Evolutionary conservation across 2,113 vertebrate species (phyloP), one percentile per base, ranked within the genome.

Genomic region (Nansenia antarctica): DNA sequence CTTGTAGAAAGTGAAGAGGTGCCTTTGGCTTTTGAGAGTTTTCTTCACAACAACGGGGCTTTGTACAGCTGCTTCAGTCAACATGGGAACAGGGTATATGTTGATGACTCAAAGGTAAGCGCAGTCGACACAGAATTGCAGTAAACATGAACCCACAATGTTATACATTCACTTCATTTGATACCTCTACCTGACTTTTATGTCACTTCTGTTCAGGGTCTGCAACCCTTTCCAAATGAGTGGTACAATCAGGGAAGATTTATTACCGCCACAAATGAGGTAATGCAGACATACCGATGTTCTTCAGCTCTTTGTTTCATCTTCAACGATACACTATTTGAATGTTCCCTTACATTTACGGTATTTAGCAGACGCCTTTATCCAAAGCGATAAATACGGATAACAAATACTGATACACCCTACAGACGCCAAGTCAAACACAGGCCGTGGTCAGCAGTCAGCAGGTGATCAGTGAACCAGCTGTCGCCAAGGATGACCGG

Each of bases 51-150:
- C 63, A 78, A 80, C 20, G 83, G 86, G 32, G 86, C 60, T 2
- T 82, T 90, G 14, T 89, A 90, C 79, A 87, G 85, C 57, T 90
- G 88, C 78, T 83, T 89, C 65, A 85, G 45, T 3, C 82, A 89
- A 2, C 74, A 90, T 0, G 86, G 84, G 5, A 77, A 72, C 58
- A 73, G 85, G 45, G 77, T 89, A 29, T 91, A 90, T 22, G 85
- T 90, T 0, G 84, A 90, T 64, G 87, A 87, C 59, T 72, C 79
- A 0, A 87, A 89, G 73, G 88, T 91, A 35, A 32, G 47, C 14
- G 26, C 18, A 52, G 11, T 20, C 1, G 3, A 20, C 15, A 30
- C 20, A n/a, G n/a, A n/a, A n/a, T n/a, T n/a, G n/a, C n/a, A n/a
- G n/a, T n/a, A n/a, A n/a, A n/a, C n/a, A n/a, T n/a, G n/a, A n/a